phyloP scores from a whole-genome alignment of 2,113 vertebrate species.

The Sceloporus undulatus region DNA sequence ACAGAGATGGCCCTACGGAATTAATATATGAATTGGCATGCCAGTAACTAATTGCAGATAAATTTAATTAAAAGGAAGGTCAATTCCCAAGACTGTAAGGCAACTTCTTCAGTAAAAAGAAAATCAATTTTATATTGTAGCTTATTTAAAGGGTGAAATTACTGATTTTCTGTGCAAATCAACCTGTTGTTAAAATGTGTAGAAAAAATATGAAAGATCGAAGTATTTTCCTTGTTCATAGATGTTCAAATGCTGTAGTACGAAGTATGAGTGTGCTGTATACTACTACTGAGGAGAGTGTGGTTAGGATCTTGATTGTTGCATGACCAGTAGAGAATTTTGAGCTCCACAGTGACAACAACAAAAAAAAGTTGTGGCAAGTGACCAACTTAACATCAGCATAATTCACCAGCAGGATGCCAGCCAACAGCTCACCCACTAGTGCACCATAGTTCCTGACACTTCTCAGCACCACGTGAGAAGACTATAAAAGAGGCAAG shows the following conservation, averaged over 20 bases:
- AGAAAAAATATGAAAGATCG: neutral
- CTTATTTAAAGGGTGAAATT: constrained; percentile 6
- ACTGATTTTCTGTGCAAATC: neutral
- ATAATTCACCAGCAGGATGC: no score
- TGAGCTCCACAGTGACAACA: no score
- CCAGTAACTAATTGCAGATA: constrained; percentile 7
- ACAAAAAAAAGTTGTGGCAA: no score
- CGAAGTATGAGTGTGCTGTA: neutral
- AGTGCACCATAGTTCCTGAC: no score
- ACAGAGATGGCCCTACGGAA: constrained; percentile 20
- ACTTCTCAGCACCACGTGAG: no score
- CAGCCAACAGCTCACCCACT: no score
- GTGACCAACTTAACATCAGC: no score
- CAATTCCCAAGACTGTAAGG: constrained; percentile 20
- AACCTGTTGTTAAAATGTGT: neutral
- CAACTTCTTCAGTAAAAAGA: constrained; percentile 1
- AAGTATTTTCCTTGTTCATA: neutral
- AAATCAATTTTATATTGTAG: neutral
- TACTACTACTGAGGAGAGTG: no score
- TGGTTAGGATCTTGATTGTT: no score
- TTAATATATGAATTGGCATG: constrained; percentile 36
- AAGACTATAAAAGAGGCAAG: no score
- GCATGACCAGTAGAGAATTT: no score
- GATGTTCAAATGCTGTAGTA: neutral
- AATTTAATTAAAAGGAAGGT: constrained; percentile 27